Base-by-base conservation (phyloP, 2,888 invertebrate species). In the Scaptomyza tumidula region DNA sequence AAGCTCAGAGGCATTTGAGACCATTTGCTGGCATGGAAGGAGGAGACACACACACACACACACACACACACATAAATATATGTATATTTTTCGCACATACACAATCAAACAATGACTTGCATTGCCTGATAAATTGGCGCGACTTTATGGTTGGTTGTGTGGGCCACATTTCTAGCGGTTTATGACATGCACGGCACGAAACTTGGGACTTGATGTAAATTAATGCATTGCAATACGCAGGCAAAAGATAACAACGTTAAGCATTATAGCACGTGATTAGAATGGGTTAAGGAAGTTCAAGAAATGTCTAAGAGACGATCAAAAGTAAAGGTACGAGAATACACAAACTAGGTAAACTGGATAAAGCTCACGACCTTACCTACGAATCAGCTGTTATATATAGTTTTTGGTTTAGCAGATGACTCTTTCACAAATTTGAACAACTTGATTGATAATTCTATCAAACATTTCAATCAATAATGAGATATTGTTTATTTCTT, bases 61-160 rank as follows among this genome's bases (percentile, higher is more conserved):
- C 58, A 56, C 37, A 81, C 69, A 66, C 77, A 81, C 37, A 4
- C 45, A 31, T 45, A 24, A 31, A 52, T 54, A 29, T 19, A 19
- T 19, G n/a, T n/a, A n/a, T n/a, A n/a, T n/a, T n/a, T 4, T 29
- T 6, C 31, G 10, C 31, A 7, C 58, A 59, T 35, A 81, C 68
- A 68, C 83, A 81, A 74, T 80, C 77, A 76, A 68, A 83, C 84
- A 83, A 80, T 80, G 84, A 75, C 78, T 70, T 72, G 80, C 78
- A 83, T 62, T 77, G 78, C 75, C 71, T 71, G 67, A 67, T 70
- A 81, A 86, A 83, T 81, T 68, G 85, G 53, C 44, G 66, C 71
- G 61, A 71, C 64, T 67, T 65, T 64, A 49, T 58, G 31, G 33
- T 13, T 58, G 31, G 33, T 13, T 35, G 27, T 19, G 7, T 10